These are phyloP conservation scores for Gallinago media DNA, from an alignment of 2,113 vertebrate species.

Conservation along the genomic window DNA sequence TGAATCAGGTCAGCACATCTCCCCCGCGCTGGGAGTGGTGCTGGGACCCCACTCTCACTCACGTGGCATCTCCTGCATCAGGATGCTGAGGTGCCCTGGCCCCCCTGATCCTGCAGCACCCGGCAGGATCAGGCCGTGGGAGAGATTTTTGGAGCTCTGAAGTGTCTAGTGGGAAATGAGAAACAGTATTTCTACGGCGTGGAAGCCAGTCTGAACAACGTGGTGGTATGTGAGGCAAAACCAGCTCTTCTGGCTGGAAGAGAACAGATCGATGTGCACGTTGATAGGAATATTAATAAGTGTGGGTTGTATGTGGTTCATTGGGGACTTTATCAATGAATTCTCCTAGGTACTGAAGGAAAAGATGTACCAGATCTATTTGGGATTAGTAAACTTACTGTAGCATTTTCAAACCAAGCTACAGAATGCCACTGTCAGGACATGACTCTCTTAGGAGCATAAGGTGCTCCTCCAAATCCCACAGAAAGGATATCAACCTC, in stretches of 20 bases:
- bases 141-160: background rate
- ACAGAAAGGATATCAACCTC: background rate
- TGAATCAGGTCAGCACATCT: constrained; percentile 55
- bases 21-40: background rate
- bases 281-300: background rate
- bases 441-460: background rate
- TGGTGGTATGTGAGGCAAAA: background rate
- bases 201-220: background rate
- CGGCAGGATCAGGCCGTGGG: rapidly evolving
- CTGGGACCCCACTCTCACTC: background rate
- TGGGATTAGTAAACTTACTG: background rate
- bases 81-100: background rate
- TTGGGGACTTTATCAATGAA: background rate
- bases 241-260: background rate
- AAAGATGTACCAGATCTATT: background rate
- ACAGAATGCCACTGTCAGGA: background rate
- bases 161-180: background rate
- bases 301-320: background rate
- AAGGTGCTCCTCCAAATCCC: background rate
- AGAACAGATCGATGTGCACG: background rate
- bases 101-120: background rate
- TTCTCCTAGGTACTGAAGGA: background rate
- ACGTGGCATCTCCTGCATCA: background rate
- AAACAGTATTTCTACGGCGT: background rate
- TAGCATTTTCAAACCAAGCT: background rate